These are phyloP conservation scores for Nesoenas mayeri DNA, from an alignment of 2,113 vertebrate genomes.

Conservation along the genomic window DNA sequence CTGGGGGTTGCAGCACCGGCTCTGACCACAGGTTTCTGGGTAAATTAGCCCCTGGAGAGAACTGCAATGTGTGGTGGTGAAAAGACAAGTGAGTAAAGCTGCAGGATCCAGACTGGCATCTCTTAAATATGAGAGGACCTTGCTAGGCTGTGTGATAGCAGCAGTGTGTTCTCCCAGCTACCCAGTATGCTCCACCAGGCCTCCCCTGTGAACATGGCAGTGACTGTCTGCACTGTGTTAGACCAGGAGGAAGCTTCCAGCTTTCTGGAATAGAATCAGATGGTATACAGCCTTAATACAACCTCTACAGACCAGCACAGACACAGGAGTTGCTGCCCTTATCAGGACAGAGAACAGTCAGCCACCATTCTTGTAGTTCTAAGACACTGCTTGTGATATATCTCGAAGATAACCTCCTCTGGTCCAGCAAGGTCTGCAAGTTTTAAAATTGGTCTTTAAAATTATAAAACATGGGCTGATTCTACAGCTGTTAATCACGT, in stretches of 20 bases:
- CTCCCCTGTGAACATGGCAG: background rate
- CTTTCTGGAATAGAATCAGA: background rate
- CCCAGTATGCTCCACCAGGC: background rate
- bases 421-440: background rate
- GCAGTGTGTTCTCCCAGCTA: background rate
- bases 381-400: background rate
- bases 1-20: background rate
- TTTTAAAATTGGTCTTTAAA: background rate
- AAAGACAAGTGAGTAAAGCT: background rate
- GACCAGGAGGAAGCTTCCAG: background rate
- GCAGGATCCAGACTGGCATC: background rate
- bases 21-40: background rate
- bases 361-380: accelerated
- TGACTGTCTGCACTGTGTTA: background rate
- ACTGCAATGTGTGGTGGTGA: background rate
- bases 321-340: background rate
- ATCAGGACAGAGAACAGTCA: background rate
- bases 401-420: background rate
- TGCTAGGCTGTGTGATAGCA: accelerated
- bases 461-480: background rate
- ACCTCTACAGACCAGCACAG: background rate
- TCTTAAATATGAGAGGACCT: background rate
- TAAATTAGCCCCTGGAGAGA: background rate
- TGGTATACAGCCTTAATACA: background rate
- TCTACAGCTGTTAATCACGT: background rate